These are phyloP conservation scores for Denticeps clupeoides DNA, from an alignment of 2,797 vertebrate species.

Conservation along the genomic window DNA sequence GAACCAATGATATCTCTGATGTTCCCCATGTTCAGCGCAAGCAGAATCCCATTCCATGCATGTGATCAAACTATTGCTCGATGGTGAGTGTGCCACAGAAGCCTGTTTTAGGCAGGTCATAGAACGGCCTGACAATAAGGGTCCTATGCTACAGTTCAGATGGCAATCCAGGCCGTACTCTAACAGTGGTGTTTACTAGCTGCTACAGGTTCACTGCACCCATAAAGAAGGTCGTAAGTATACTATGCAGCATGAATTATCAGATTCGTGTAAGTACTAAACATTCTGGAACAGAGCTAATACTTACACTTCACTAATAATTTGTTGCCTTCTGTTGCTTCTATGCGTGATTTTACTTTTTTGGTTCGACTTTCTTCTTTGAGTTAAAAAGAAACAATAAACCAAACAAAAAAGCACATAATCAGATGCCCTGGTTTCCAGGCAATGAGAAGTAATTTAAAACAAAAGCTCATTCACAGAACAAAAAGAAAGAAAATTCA, in stretches of 20 bases:
- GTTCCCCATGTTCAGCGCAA: not conserved
- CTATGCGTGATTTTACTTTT: too few species aligned
- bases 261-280: not conserved
- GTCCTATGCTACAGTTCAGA: constrained; percentile 27
- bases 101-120: constrained; percentile 19
- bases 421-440: constrained; percentile 91
- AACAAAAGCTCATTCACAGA: constrained; percentile 99
- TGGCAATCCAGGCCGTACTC: constrained; percentile 23
- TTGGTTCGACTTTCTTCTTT: constrained; percentile 28
- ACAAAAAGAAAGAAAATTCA: constrained; percentile 98
- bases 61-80: not conserved
- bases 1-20: not conserved
- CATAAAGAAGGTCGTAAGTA: too few species aligned
- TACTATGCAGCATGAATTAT: not conserved
- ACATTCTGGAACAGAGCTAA: too few species aligned
- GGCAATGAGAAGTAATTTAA: constrained; percentile 92
- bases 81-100: too few species aligned
- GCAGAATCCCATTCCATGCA: not conserved
- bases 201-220: constrained; percentile 3
- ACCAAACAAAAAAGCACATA: constrained; percentile 59
- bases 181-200: constrained; percentile 5
- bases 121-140: constrained; percentile 29
- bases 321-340: not conserved
- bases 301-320: too few species aligned
- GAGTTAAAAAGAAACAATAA: constrained; percentile 34